Evolutionary conservation across 2,113 vertebrate genomes (phyloP), one percentile per base, ranked within the genome.

Genomic region (Oncorhynchus clarkii): DNA sequence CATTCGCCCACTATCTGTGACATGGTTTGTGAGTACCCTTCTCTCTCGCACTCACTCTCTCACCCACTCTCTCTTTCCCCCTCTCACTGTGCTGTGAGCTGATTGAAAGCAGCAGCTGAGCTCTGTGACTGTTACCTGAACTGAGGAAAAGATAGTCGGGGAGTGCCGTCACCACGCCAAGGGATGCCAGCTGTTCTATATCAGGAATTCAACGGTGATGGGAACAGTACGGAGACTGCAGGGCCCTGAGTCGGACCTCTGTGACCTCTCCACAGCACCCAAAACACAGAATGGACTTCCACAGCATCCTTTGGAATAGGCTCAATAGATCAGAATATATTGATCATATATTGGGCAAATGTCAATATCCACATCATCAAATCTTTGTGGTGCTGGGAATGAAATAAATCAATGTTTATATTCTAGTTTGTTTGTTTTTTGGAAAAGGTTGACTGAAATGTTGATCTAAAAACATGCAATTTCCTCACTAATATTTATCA

Each of bases 31-130:
- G 51, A 20, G 16, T 39, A 18, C 18, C 18, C 27, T 29, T 20
- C 27, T 20, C 27, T 34, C 67, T 34, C 66, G 1, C 66, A 3
- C 48, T 14, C 5, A 2, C 20, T 69, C 20, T 70, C 64, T 26
- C 14, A 65, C 48, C 67, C n/a, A 27, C 48, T 18, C 26, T 57
- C 31, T 72, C 65, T 59, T 67, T 16, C n/a, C 29, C 48, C 68
- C 62, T 49, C 67, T 66, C 45, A 16, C 65, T 34, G 0, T 39
- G 7, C 66, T 18, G 8, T 12, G 2, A 45, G 48, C 71, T 89
- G 91, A 91, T 59, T 86, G 90, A 92, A 80, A 72, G 75, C 78
- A 88, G 82, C 90, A 92, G 87, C 86, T 91, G 34, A 34, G 91
- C 71, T 0, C 78, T 79, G 83, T 31, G 78, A 83, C 88, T 86